Base-by-base conservation (phyloP, 2,888 invertebrate genomes). In the Bugulina stolonifera region DNA sequence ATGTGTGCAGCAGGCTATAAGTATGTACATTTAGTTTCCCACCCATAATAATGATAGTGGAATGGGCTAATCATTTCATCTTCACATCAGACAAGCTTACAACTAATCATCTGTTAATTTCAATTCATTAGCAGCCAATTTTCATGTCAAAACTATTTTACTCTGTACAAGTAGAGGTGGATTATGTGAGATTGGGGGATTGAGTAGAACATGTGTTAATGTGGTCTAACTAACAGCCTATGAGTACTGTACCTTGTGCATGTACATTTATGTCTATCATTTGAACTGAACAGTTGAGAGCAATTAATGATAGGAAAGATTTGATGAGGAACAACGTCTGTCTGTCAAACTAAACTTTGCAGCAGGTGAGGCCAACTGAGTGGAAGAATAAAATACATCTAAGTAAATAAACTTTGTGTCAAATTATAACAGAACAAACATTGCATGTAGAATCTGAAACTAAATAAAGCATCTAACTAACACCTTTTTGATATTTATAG, bases 51-150 rank as follows among this genome's bases (percentile, higher is more conserved):
- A n/a, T n/a, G n/a, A n/a, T n/a, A n/a, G n/a, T n/a, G n/a, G n/a
- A n/a, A n/a, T n/a, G 25, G 25, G 32, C 23, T n/a, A n/a, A n/a
- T n/a, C n/a, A 27, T n/a, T 18, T 22, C 23, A 14, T 14, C n/a
- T 71, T 58, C 27, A 64, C 35, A 10, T 25, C n/a, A 57, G 58
- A 25, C 2, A 23, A 72, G 43, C 52, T 14, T n/a, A 58, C 64
- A n/a, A 29, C 54, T 1, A 1, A 71, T 35, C 14, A 23, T 27
- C 18, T 71, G 25, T 29, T 10, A 64, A 27, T 1, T 54, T n/a
- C 54, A 32, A 52, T 64, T 23, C 75, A 75, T 43, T 43, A 43
- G 43, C 43, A 43, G 43, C 43, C 43, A 43, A 43, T 43, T 43
- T 43, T 18, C 18, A 18, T 43, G 43, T 43, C 43, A 43, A 43